Evolutionary conservation across 2,797 vertebrate species (phyloP), one percentile per base, ranked within the genome.

Genomic region (Falco naumanni): DNA sequence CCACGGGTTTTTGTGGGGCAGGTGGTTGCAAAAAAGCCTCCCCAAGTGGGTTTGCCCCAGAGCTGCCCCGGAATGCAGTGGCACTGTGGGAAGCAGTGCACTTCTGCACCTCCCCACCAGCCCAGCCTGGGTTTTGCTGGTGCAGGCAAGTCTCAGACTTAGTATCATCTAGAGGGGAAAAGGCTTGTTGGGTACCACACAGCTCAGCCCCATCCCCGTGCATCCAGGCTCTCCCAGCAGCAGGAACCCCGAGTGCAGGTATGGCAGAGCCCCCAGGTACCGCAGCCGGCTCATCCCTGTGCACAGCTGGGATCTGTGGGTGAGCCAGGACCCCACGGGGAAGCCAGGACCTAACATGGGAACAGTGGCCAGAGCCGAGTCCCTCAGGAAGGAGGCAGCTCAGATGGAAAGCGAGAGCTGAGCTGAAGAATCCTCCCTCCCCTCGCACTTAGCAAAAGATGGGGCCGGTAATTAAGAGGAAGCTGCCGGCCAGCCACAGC

Each of bases 271-370:
- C 47, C 11, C 2, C 3, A 4, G 41, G 39, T 43, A n/a, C 53
- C 20, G 1, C 66, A 12, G 47, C 3, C 9, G 0, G 24, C 29
- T 33, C 70, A 41, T 22, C 75, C 57, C 59, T 12, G 83, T 0
- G 3, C 14, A 0, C 34, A 31, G 45, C 63, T 10, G 0, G 78
- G 25, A 29, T 10, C 25, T 54, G 59, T 1, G 70, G 37, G 7
- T 1, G 3, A 56, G 66, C 34, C 26, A 22, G 39, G 33, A 48
- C 13, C 16, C 33, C 3, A 1, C 3, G 0, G 43, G 47, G 34
- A 41, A 87, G 33, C 9, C 4, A 0, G 37, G 51, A 65, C 22
- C n/a, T 0, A 3, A 22, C 13, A 12, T 0, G 1, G 68, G 54
- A 59, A 6, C 28, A 5, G 2, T 5, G 26, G 31, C 29, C 3